phyloP scores from a whole-genome alignment of 2,888 invertebrate genomes.

The Merodon equestris region DNA sequence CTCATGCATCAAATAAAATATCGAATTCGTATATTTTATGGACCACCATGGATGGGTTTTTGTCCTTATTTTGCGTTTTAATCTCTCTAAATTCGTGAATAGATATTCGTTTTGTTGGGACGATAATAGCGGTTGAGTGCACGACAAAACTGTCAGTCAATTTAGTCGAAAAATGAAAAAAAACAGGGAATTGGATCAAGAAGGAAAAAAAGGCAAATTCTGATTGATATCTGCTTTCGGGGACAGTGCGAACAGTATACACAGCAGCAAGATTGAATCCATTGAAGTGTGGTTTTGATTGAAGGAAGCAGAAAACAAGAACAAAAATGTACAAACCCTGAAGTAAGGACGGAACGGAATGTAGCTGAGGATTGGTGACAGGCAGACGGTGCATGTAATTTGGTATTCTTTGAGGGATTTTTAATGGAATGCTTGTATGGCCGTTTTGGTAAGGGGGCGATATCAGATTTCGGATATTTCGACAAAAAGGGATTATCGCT shows the following conservation, averaged over 20 bases:
- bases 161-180: conserved; percentile 28
- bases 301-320: no score
- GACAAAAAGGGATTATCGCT: conserved; percentile 3
- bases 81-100: conserved; percentile 37
- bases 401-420: conserved; percentile 35
- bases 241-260: conserved; percentile 25
- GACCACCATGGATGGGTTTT: conserved; percentile 48
- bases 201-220: conserved; percentile 19
- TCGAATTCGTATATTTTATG: conserved; percentile 38
- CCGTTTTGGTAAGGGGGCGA: neutral
- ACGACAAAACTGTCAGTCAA: conserved; percentile 63
- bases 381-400: conserved; percentile 30
- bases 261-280: conserved; percentile 37
- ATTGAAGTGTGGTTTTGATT: conserved; percentile 49
- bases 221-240: conserved; percentile 59
- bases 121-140: conserved; percentile 33
- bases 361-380: conserved; percentile 5
- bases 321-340: no score
- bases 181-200: conserved; percentile 6
- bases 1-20: conserved; percentile 25
- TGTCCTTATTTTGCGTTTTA: conserved; percentile 29
- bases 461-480: conserved; percentile 31
- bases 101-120: conserved; percentile 34
- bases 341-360: neutral
- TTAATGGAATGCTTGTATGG: conserved; percentile 12